Evolutionary conservation across 2,797 vertebrate species (phyloP).

Genomic region (Botia kubotai): DNA sequence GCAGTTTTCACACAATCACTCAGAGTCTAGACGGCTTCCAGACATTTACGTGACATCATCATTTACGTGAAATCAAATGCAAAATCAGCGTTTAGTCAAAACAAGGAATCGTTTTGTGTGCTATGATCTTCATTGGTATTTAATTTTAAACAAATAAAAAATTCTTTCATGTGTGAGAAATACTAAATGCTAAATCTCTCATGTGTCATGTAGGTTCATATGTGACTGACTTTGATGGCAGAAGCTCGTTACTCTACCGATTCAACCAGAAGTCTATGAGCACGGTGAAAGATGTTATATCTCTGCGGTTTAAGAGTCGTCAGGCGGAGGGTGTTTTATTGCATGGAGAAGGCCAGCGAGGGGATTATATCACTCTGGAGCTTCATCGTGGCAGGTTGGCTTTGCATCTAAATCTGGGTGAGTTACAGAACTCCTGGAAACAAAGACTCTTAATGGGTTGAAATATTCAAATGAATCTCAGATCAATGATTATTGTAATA

Average conservation of each 20-base stretch:
- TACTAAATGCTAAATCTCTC: background rate
- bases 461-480: background rate
- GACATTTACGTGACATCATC: background rate
- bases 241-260: conserved; percentile 93
- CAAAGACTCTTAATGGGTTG: background rate
- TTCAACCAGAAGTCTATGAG: conserved; percentile 98
- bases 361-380: conserved; percentile 94
- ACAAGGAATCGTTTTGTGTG: background rate
- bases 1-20: background rate
- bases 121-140: background rate
- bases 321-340: conserved; percentile 92
- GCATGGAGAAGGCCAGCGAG: conserved; percentile 94
- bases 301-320: conserved; percentile 93
- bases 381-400: conserved; percentile 88
- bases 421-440: conserved; percentile 43
- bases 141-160: background rate
- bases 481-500: background rate
- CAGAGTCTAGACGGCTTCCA: background rate
- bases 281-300: conserved; percentile 96
- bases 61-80: background rate
- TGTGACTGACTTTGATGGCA: conserved; percentile 92
- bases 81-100: background rate
- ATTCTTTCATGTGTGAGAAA: background rate
- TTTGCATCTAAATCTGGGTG: conserved; percentile 92
- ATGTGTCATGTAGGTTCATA: conserved; percentile 81